Conservation (phyloP, 2,797 vertebrate genomes). For the Nyctibius grandis region DNA sequence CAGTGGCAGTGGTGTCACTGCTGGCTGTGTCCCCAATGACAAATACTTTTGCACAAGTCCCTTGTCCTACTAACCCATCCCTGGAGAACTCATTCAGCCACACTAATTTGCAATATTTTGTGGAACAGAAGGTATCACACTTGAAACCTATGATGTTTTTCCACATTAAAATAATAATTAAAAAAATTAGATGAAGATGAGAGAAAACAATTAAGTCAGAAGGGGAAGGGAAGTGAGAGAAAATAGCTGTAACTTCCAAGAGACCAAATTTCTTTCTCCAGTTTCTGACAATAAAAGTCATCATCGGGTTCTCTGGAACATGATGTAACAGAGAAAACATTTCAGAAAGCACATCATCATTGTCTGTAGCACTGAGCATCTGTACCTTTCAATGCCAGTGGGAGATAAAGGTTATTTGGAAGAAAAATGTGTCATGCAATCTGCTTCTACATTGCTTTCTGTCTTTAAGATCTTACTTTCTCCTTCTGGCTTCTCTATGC, state of each 20-base stretch:
- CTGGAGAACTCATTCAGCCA: not conserved
- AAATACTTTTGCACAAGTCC: not conserved
- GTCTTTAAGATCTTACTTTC: not conserved
- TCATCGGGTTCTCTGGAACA: not conserved
- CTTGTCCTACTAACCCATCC: not conserved
- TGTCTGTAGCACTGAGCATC: not conserved
- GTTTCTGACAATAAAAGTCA: not conserved
- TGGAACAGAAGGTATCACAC: not conserved
- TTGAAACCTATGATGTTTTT: not conserved
- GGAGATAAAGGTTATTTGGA: not conserved
- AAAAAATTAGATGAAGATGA: not conserved
- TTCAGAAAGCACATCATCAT: not conserved
- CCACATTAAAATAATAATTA: not conserved
- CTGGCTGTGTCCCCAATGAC: not conserved
- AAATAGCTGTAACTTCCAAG: not conserved
- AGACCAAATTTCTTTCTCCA: not conserved
- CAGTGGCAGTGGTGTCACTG: not conserved
- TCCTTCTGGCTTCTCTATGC: not conserved
- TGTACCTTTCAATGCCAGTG: not conserved
- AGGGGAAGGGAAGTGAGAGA: not conserved
- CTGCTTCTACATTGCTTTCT: not conserved
- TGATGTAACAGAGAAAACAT: not conserved
- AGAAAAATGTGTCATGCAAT: not conserved
- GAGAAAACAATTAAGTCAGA: not conserved
- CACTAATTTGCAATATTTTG: not conserved